Evolutionary conservation across 1,140 invertebrate genomes (phyloP).

Genomic region (Pseudomyrmex sp.): DNA sequence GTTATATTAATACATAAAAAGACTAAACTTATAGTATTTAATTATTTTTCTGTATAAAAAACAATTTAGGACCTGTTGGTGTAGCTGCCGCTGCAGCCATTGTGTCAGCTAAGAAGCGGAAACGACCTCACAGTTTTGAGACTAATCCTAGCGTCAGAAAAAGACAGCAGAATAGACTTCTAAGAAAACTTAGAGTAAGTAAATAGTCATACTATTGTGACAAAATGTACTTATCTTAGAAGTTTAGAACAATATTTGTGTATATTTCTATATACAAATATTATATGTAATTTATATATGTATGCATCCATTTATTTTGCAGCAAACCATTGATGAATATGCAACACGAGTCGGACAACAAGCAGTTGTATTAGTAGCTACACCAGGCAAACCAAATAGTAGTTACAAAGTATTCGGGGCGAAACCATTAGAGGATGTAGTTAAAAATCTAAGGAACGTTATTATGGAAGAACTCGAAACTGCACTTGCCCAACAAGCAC

Average conservation of each 20-base stretch:
- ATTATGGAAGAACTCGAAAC: constrained; percentile 98
- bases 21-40: constrained; percentile 5
- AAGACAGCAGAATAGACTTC: constrained; percentile 96
- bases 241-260: constrained; percentile 6
- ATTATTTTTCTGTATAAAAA: constrained; percentile 54
- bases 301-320: constrained; percentile 59
- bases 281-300: too few species aligned
- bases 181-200: constrained; percentile 93
- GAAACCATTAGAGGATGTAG: constrained; percentile 98
- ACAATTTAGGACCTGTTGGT: constrained; percentile 93
- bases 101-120: constrained; percentile 97
- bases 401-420: constrained; percentile 99
- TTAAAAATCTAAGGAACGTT: constrained; percentile 94
- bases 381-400: constrained; percentile 97
- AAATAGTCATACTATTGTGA: too few species aligned
- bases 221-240: not conserved
- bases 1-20: constrained; percentile 60
- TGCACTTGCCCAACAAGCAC: constrained; percentile 96
- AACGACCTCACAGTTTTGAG: constrained; percentile 98
- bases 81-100: constrained; percentile 98
- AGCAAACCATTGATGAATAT: constrained; percentile 99
- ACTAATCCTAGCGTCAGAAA: constrained; percentile 99
- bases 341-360: constrained; percentile 98
- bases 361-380: constrained; percentile 97
- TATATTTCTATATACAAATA: not conserved